These are phyloP conservation scores for Nomada fabriciana DNA, from an alignment of 2,888 invertebrate genomes.

Conservation along the genomic window DNA sequence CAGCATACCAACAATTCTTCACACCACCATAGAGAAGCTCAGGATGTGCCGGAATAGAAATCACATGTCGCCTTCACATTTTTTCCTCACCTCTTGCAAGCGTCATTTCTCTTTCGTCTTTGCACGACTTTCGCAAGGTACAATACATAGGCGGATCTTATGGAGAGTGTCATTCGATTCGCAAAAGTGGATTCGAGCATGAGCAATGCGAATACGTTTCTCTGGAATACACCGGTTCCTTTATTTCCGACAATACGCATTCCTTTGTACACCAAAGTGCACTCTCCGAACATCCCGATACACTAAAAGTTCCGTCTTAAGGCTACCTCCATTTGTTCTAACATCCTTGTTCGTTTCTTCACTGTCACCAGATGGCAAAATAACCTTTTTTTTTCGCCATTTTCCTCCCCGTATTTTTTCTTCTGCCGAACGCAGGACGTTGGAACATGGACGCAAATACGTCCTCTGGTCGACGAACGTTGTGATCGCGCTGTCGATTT, in stretches of 20 bases:
- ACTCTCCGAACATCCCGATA: constrained; percentile 22
- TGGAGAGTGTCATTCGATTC: constrained; percentile 56
- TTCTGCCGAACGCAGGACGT: background rate
- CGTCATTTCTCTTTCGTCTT: constrained; percentile 1
- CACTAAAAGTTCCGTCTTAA: constrained; percentile 21
- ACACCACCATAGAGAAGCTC: too few species aligned
- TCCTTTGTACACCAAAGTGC: constrained; percentile 47
- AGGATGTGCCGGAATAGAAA: constrained; percentile 2
- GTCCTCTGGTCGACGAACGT: constrained; percentile 6
- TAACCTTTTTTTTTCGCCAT: background rate
- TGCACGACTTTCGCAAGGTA: background rate
- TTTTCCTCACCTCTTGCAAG: background rate
- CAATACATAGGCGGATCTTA: constrained; percentile 25
- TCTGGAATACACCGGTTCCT: constrained; percentile 23
- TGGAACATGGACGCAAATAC: constrained; percentile 38
- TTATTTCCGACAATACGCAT: constrained; percentile 62
- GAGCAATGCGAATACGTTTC: constrained; percentile 62
- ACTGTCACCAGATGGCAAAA: background rate
- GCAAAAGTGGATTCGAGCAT: constrained; percentile 57
- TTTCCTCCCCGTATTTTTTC: background rate
- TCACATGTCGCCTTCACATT: constrained; percentile 11
- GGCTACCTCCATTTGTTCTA: constrained; percentile 41
- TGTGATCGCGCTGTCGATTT: constrained; percentile 37
- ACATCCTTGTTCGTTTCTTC: constrained; percentile 12
- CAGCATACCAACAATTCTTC: too few species aligned